Evolutionary conservation across 2,113 vertebrate genomes (phyloP).

Genomic region (Zosterops lateralis): DNA sequence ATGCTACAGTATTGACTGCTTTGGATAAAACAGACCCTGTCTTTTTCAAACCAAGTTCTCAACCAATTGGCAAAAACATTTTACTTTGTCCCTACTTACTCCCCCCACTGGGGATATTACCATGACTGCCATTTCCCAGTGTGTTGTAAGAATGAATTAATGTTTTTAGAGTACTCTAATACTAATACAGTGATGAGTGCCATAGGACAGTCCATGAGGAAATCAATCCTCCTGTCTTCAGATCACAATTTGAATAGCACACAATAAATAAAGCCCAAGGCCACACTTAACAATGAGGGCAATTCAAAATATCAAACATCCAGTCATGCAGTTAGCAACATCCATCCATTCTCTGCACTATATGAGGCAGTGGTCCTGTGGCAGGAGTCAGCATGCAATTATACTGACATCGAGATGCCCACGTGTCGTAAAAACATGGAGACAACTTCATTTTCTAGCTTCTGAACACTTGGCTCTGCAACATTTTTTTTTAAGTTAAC

Average conservation of each 20-base stretch:
- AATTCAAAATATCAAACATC: constrained; percentile 53
- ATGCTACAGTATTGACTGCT: background rate
- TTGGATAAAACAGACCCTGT: background rate
- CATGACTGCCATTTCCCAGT: background rate
- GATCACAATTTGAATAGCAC: constrained; percentile 31
- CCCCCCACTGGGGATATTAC: constrained; percentile 10
- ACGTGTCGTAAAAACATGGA: background rate
- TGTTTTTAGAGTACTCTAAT: constrained; percentile 1
- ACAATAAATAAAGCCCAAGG: constrained; percentile 43
- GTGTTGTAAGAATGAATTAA: constrained; percentile 47
- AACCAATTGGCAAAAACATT: background rate
- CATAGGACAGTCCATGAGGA: constrained; percentile 41
- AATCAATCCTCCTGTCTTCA: constrained; percentile 57
- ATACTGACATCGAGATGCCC: background rate
- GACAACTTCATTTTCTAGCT: constrained; percentile 32
- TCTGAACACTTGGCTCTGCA: background rate
- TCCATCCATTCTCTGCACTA: constrained; percentile 12
- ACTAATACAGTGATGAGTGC: constrained; percentile 32
- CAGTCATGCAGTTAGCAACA: constrained; percentile 13
- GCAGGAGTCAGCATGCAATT: constrained; percentile 24
- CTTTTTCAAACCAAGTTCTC: background rate
- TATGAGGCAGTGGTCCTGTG: constrained; percentile 8
- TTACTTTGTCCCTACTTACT: constrained; percentile 44
- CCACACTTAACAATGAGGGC: constrained; percentile 34
- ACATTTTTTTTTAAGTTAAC: background rate